Conservation (phyloP, 2,888 invertebrate genomes). For the Meghimatium bilineatum region DNA sequence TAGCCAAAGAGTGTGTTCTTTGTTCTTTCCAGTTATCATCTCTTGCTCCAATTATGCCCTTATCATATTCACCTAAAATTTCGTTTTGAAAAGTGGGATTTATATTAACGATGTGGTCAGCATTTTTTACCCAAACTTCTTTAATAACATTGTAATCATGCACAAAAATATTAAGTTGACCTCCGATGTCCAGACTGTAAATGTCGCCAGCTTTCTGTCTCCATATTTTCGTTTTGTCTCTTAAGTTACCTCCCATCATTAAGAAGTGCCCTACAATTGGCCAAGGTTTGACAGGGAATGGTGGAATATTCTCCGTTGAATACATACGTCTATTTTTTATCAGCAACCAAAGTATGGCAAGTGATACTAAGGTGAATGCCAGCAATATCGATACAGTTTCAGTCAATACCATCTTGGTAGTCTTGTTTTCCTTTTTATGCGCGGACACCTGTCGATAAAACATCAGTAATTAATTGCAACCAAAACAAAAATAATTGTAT, state of each 20-base stretch:
- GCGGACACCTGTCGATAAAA: too few relatives aligned
- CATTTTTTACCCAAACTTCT: constrained; percentile 50
- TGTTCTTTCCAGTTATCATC: constrained; percentile 26
- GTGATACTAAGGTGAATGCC: background rate
- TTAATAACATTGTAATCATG: constrained; percentile 46
- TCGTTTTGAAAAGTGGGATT: constrained; percentile 26
- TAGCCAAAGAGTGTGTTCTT: background rate
- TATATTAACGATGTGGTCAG: constrained; percentile 41
- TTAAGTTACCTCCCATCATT: constrained; percentile 24
- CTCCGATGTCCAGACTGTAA: constrained; percentile 47
- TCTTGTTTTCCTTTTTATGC: too few relatives aligned
- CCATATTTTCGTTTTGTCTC: constrained; percentile 28
- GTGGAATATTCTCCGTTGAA: constrained; percentile 30
- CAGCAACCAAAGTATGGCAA: background rate
- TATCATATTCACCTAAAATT: background rate
- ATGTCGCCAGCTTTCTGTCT: constrained; percentile 41
- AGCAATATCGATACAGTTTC: background rate
- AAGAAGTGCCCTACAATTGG: constrained; percentile 45
- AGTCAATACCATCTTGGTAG: background rate
- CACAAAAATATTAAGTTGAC: constrained; percentile 42
- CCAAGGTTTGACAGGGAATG: constrained; percentile 41
- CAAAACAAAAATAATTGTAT: too few relatives aligned
- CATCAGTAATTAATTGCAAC: too few relatives aligned
- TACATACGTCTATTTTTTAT: background rate
- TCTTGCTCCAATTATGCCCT: constrained; percentile 31